Base-by-base conservation (phyloP, 2,113 vertebrate genomes). In the Triplophysa rosa region DNA sequence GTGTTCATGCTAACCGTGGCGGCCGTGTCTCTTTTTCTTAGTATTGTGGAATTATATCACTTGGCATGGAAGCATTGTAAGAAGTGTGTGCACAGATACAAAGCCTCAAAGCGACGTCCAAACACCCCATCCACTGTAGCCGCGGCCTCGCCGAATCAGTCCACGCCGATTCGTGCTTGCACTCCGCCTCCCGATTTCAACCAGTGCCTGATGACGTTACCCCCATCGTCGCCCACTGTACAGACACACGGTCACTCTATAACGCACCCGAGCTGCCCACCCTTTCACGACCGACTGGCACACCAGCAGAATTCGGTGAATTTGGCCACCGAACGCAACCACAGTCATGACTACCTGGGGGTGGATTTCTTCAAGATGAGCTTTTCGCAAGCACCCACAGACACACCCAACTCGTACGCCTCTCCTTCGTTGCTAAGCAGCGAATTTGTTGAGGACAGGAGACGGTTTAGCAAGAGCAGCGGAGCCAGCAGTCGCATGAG, bases 1-100 rank as follows among this genome's bases (percentile, higher is more conserved):
- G 89, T 96, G 71, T 99, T 99, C 85, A 99, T 99, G 98, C 78
- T 99, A 88, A 93, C 90, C 0, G 97, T 99, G 87, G 95, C 95
- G 0, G 94, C 72, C 0, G 91, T 98, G 26, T 99, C 97, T 0
- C 93, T 99, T 10, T 85, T 94, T 19, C 94, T 99, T 85, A 99
- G 96, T 0, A 83, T 96, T 67, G 91, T 94, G 0, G 98, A 99
- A 74, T 85, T 99, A 11, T 94, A 98, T 83, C 96, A 99, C 87
- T 80, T 99, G 87, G 96, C 93, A 12, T 99, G 97, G 96, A 98
- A 93, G 87, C 96, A 96, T 88, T 91, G 93, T 83, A 93, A 92
- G 23, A 91, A 87, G 63, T 87, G 84, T 10, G 4, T 67, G 29
- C 85, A 75, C 9, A 79, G 67, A 0, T 82, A 76, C 29, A 84